Percentiles rank a stretch among this genome's conserved stretches.
Conservation (phyloP, 92 coral and sea anemone genomes). For the Metridium senile region DNA sequence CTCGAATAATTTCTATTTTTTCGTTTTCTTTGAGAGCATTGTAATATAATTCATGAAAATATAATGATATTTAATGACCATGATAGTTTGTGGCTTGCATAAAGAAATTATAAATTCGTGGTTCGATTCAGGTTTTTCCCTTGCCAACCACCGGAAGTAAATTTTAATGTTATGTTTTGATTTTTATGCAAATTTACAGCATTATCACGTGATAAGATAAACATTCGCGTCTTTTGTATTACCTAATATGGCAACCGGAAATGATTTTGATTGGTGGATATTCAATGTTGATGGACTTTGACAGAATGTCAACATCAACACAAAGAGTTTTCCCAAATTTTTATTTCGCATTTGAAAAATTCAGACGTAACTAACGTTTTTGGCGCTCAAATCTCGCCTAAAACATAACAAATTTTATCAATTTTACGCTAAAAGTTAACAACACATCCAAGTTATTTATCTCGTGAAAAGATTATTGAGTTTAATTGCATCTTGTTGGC, state of each 20-base stretch:
- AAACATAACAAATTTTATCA: constrained; percentile 1
- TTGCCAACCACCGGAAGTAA: constrained; percentile 21
- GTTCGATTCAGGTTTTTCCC: constrained; percentile 34
- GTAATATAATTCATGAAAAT: background rate
- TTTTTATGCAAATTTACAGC: constrained; percentile 27
- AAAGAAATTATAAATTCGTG: constrained; percentile 2
- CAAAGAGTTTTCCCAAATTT: constrained; percentile 83
- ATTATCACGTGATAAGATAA: constrained; percentile 32
- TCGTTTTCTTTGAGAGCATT: constrained; percentile 1
- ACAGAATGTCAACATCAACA: constrained; percentile 98
- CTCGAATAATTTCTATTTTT: too few relatives aligned
- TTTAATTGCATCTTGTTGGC: constrained; percentile 16
- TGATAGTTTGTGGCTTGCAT: background rate
- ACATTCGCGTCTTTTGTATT: background rate
- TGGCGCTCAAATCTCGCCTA: constrained; percentile 39
- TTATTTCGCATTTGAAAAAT: constrained; percentile 47
- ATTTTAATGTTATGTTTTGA: constrained; percentile 14
- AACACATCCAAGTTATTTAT: background rate
- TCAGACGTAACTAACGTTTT: constrained; percentile 29
- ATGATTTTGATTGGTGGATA: constrained; percentile 80
- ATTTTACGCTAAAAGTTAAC: background rate
- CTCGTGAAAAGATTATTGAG: constrained; percentile 13
- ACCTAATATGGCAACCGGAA: constrained; percentile 74
- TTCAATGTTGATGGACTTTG: constrained; percentile 67
- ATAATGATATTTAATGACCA: background rate